These are phyloP conservation scores for Neomorphus geoffroyi DNA, from an alignment of 2,797 vertebrate species.

Conservation along the genomic window DNA sequence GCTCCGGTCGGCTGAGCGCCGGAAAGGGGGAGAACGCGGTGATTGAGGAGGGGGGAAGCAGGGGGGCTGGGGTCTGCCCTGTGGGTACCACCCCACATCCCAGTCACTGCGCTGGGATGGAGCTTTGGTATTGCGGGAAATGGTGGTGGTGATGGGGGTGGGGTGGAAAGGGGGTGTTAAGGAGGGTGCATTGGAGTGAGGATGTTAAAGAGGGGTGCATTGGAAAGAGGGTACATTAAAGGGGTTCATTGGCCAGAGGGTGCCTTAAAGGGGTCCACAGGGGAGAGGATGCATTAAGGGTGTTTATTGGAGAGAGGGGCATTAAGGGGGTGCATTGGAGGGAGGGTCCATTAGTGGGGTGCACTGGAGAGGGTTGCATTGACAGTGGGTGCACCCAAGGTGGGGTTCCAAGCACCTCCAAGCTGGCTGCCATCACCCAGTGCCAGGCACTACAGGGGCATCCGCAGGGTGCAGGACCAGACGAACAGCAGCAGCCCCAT, in stretches of 20 bases:
- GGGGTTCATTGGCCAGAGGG: background rate
- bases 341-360: background rate
- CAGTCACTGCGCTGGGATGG: background rate
- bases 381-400: background rate
- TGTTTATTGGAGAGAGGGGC: too few species aligned
- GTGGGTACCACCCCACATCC: background rate
- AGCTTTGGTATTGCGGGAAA: background rate
- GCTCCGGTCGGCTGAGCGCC: conserved; percentile 62
- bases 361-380: background rate
- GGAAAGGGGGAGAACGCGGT: background rate
- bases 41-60: background rate
- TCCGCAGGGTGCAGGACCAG: background rate
- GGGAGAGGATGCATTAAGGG: background rate
- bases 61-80: background rate
- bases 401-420: too few species aligned
- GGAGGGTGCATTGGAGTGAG: background rate
- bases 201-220: background rate
- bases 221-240: background rate
- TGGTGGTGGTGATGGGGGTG: background rate
- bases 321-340: background rate
- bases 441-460: background rate
- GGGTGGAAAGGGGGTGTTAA: too few species aligned
- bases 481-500: conserved; percentile 27
- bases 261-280: background rate
- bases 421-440: background rate